Percentiles rank a stretch among this genome's conserved stretches.
Conservation (phyloP, 1,140 invertebrate species). For the Battus philenor region DNA sequence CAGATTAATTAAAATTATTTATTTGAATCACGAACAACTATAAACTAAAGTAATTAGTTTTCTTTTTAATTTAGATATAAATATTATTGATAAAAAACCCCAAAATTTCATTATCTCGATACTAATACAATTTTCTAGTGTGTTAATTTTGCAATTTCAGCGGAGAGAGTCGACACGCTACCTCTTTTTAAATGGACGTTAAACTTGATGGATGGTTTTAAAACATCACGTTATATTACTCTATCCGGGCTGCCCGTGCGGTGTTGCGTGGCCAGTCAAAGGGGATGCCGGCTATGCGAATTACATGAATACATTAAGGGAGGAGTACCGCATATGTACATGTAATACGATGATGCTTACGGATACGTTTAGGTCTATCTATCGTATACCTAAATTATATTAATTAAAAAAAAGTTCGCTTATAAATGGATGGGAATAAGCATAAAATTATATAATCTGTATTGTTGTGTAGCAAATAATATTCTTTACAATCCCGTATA, state of each 20-base stretch:
- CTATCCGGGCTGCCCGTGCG: conserved; percentile 59
- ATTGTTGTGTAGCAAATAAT: conserved; percentile 51
- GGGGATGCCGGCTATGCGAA: conserved; percentile 72
- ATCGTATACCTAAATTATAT: conserved; percentile 25
- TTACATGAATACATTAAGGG: conserved; percentile 75
- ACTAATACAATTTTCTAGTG: no score
- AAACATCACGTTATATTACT: conserved; percentile 73
- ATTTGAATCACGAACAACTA: no score
- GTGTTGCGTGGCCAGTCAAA: conserved; percentile 74
- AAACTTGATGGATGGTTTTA: conserved; percentile 75
- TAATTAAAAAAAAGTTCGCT: no score
- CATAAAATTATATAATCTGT: conserved; percentile 34
- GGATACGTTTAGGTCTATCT: conserved; percentile 72
- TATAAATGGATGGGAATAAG: no score
- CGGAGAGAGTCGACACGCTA: conserved; percentile 45
- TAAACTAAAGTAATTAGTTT: no score
- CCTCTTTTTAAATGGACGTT: conserved; percentile 70
- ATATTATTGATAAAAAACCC: no score
- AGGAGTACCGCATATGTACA: conserved; percentile 64
- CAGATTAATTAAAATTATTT: no score
- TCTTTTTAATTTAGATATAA: no score
- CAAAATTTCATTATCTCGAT: no score
- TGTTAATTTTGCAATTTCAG: conserved; percentile 35
- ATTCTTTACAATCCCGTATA: conserved; percentile 36
- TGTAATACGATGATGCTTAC: conserved; percentile 71